Conservation (phyloP, 1,140 invertebrate genomes). For the Pseudomyrmex pallidus region DNA sequence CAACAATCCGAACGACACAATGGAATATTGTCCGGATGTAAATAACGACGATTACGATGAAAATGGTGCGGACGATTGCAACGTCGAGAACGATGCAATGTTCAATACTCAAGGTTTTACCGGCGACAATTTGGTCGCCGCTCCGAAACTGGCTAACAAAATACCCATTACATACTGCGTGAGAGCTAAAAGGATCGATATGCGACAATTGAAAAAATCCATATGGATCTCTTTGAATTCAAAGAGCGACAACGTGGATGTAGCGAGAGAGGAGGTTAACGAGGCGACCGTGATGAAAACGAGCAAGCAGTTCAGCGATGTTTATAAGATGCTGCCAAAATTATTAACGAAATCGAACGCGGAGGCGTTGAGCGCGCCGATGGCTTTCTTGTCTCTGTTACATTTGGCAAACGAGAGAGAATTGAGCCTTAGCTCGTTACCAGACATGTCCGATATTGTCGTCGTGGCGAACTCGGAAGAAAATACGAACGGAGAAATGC, state of each 20-base stretch:
- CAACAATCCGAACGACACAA: slow-evolving; percentile 85
- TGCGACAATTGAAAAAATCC: slow-evolving; percentile 90
- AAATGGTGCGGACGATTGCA: slow-evolving; percentile 79
- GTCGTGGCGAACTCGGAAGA: slow-evolving; percentile 53
- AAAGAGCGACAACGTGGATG: slow-evolving; percentile 73
- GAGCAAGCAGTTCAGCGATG: slow-evolving; percentile 81
- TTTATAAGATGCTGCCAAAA: slow-evolving; percentile 87
- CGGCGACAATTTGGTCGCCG: slow-evolving; percentile 86
- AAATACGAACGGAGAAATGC: too few relatives aligned
- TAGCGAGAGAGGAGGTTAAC: slow-evolving; percentile 76
- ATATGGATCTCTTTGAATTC: slow-evolving; percentile 88
- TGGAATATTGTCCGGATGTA: slow-evolving; percentile 83
- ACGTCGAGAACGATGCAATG: slow-evolving; percentile 80
- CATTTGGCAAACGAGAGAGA: slow-evolving; percentile 92
- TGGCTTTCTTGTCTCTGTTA: slow-evolving; percentile 91
- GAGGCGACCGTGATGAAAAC: slow-evolving; percentile 65
- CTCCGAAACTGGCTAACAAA: slow-evolving; percentile 86
- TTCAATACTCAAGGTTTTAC: slow-evolving; percentile 72
- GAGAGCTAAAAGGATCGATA: slow-evolving; percentile 92
- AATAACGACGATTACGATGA: slow-evolving; percentile 77
- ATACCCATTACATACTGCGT: slow-evolving; percentile 90
- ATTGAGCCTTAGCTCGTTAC: slow-evolving; percentile 66
- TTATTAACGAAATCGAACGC: slow-evolving; percentile 87
- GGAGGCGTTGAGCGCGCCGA: slow-evolving; percentile 90
- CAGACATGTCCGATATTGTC: slow-evolving; percentile 70